These are phyloP conservation scores for Drosophila koepferae DNA, from an alignment of 2,888 invertebrate species.

Conservation along the genomic window DNA sequence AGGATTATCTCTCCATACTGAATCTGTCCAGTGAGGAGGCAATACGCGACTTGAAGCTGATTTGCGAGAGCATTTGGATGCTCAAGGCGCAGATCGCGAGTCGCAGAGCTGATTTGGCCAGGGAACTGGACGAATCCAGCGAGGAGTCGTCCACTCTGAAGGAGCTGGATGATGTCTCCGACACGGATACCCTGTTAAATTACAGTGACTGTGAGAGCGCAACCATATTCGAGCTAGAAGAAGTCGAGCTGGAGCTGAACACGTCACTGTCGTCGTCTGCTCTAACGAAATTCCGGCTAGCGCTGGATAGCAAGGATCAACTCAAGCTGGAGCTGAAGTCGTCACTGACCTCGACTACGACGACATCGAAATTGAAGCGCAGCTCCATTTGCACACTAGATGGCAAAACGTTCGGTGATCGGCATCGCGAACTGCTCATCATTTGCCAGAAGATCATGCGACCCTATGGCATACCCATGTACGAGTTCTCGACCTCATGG, in stretches of 20 bases:
- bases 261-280: not conserved
- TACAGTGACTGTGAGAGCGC: not conserved
- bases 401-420: slow-evolving; percentile 49
- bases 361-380: not conserved
- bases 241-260: not conserved
- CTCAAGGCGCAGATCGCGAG: not conserved
- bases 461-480: slow-evolving; percentile 58
- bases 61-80: slow-evolving; percentile 2
- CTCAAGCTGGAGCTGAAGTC: not conserved
- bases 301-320: not conserved
- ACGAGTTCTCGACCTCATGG: slow-evolving; percentile 62
- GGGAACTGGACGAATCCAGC: not conserved
- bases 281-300: not conserved
- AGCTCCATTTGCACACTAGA: not conserved
- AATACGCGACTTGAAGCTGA: slow-evolving; percentile 5
- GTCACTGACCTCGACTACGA: not conserved
- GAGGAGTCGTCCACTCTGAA: not conserved
- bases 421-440: slow-evolving; percentile 23
- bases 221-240: not conserved
- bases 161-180: not conserved
- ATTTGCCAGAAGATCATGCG: slow-evolving; percentile 37
- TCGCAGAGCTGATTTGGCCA: not conserved
- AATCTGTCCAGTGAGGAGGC: slow-evolving; percentile 5
- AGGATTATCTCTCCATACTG: slow-evolving; percentile 5
- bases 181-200: slow-evolving; percentile 3